Evolutionary conservation across 2,888 invertebrate genomes (phyloP).

Genomic region (Drosophila nigricruria): DNA sequence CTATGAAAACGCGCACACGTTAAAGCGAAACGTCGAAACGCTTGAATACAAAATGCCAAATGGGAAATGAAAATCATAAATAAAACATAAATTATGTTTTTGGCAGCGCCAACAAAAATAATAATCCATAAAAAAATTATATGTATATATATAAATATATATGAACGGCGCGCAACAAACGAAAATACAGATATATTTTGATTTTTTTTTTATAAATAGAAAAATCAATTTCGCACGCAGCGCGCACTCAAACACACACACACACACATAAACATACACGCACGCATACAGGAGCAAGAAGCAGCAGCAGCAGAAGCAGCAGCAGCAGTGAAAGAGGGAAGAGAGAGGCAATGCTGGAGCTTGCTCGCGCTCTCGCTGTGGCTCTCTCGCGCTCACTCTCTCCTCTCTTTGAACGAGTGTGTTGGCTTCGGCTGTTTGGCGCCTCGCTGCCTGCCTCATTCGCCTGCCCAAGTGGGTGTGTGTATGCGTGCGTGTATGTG

Average conservation of each 20-base stretch:
- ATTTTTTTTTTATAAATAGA: conserved; percentile 81
- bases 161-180: conserved; percentile 60
- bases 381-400: conserved; percentile 30
- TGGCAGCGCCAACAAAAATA: conserved; percentile 67
- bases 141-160: conserved; percentile 40
- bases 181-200: conserved; percentile 77
- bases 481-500: conserved; percentile 21
- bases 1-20: conserved; percentile 42
- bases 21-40: conserved; percentile 25
- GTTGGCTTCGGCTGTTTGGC: conserved; percentile 51
- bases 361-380: conserved; percentile 28
- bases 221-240: conserved; percentile 81
- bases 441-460: conserved; percentile 64
- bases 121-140: conserved; percentile 45
- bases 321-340: not conserved
- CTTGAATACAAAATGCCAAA: conserved; percentile 37
- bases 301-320: conserved; percentile 6
- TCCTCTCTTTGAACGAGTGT: conserved; percentile 12
- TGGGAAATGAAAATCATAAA: conserved; percentile 67
- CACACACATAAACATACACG: conserved; percentile 40
- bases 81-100: conserved; percentile 77
- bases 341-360: conserved; percentile 41
- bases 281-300: conserved; percentile 40
- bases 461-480: conserved; percentile 39
- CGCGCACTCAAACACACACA: conserved; percentile 57